Base-by-base conservation (phyloP, 2,797 vertebrate genomes). In the Simalia tracyae region DNA sequence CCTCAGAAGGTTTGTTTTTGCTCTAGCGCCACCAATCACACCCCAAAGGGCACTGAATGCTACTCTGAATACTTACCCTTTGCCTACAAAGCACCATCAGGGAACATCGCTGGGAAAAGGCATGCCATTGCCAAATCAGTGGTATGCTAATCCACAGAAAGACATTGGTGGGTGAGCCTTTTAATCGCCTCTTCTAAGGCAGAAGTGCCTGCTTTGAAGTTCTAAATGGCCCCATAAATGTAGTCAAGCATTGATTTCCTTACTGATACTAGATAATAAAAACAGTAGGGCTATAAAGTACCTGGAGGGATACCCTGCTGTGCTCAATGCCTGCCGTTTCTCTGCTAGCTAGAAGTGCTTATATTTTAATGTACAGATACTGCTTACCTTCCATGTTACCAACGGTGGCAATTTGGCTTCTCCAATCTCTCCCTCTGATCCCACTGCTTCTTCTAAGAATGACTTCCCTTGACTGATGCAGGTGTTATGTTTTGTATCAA, bases 211-310 rank as follows among this genome's bases (percentile, higher is more conserved):
- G 94, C 95, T 96, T 96, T 91, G 91, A 97, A 97, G 97, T 97
- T 95, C 96, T 95, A 96, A 97, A 96, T 94, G 94, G 95, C 94
- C 88, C 95, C 95, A 96, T 97, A 97, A 97, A 97, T 94, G 97
- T 96, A 97, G 97, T 97, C 97, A 97, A 97, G 97, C 97, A 97
- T 97, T 95, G 90, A 96, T 97, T 97, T 96, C 95, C 97, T 97
- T 97, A 95, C 94, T 96, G 97, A 96, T 97, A 95, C 91, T 93
- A 96, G 96, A 94, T 97, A 97, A 97, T 97, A 97, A 97, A 97
- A 97, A 68, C 97, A 97, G 97, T 94, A 46, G 96, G 97, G 93
- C 93, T 93, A 94, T 57, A 68, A 95, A 97, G 93, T 96, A 97
- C 97, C 97, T 96, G 95, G 94, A 95, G 96, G 94, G 94, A 94